phyloP scores from a whole-genome alignment of 2,113 vertebrate genomes.

The Corythornis cristatus region DNA sequence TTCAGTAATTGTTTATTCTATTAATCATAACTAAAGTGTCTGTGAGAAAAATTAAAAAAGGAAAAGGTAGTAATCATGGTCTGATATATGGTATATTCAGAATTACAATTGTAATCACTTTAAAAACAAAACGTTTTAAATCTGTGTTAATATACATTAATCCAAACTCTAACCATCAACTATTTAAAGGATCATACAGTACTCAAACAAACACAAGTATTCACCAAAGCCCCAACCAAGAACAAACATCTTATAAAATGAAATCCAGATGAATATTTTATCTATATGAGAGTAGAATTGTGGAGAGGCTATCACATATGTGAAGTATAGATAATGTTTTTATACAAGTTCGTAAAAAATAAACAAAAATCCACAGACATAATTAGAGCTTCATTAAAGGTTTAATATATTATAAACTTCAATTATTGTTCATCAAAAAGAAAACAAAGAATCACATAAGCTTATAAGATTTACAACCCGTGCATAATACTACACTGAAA shows the following conservation, averaged over 20 bases:
- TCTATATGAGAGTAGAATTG: neutral
- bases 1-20: neutral
- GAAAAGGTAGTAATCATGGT: neutral
- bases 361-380: neutral
- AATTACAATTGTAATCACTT: neutral
- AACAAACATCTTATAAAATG: neutral
- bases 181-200: neutral
- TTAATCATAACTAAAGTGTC: neutral
- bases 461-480: neutral
- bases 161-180: neutral
- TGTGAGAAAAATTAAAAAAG: neutral
- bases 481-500: neutral
- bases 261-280: neutral
- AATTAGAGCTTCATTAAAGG: neutral
- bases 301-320: neutral
- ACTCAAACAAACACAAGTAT: neutral
- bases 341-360: neutral
- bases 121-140: neutral
- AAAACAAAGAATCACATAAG: neutral
- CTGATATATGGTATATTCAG: neutral
- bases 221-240: neutral
- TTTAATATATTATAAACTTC: neutral
- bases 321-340: neutral
- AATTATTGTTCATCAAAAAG: neutral
- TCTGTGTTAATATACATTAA: neutral